phyloP scores from a whole-genome alignment of 2,888 invertebrate genomes.

The Oscheius onirici region DNA sequence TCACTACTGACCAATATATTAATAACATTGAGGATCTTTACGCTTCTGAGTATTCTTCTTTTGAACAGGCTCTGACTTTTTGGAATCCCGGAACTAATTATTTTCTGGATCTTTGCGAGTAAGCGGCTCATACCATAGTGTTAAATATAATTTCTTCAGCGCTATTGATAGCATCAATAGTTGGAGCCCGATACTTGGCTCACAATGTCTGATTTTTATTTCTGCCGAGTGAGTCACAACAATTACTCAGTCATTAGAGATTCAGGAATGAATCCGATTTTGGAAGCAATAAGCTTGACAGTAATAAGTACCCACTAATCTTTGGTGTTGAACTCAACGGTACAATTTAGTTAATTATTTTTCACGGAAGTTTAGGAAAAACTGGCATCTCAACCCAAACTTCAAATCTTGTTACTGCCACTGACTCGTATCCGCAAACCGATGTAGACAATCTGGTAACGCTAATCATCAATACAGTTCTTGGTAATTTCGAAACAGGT shows the following conservation, averaged over 20 bases:
- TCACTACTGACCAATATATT: neutral
- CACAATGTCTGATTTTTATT: too few species aligned
- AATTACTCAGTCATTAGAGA: too few species aligned
- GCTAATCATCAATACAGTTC: too few species aligned
- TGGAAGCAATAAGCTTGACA: too few species aligned
- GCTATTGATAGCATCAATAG: neutral
- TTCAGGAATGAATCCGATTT: too few species aligned
- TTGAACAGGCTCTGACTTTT: neutral
- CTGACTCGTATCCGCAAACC: too few species aligned
- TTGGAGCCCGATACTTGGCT: too few species aligned
- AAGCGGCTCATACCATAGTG: neutral
- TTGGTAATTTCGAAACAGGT: too few species aligned
- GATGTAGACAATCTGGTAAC: too few species aligned
- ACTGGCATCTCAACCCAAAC: neutral
- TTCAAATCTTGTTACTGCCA: neutral
- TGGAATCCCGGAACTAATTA: neutral
- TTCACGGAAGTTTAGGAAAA: neutral
- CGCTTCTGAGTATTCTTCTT: neutral
- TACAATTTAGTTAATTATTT: neutral
- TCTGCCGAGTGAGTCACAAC: too few species aligned
- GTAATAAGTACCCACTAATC: neutral
- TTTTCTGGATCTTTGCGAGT: neutral
- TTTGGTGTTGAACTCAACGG: neutral
- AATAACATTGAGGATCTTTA: neutral
- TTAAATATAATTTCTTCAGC: neutral